Evolutionary conservation across 2,113 vertebrate species (phyloP).

Genomic region (Setophaga petechia): DNA sequence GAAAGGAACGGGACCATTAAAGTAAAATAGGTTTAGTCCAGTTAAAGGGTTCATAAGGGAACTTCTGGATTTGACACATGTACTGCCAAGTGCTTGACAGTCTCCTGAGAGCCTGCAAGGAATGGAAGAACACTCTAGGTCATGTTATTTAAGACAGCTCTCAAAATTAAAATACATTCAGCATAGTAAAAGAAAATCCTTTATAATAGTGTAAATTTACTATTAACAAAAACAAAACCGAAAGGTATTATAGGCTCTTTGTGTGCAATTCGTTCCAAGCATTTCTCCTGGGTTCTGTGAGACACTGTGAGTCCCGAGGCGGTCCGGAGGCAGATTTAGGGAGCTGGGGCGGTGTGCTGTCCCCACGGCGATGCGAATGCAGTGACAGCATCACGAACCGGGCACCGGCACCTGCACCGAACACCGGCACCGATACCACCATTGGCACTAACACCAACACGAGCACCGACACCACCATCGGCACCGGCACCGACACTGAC

Average conservation of each 20-base stretch:
- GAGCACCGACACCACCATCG: no score
- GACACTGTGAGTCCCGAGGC: background rate
- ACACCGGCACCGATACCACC: no score
- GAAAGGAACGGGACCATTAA: background rate
- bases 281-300: background rate
- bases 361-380: background rate
- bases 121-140: background rate
- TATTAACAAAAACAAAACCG: background rate
- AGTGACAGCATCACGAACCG: background rate
- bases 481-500: no score
- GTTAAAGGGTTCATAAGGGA: background rate
- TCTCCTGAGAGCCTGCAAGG: background rate
- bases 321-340: background rate
- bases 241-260: background rate
- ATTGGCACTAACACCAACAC: no score
- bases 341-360: background rate
- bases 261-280: background rate
- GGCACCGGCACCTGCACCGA: no score
- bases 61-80: background rate
- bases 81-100: background rate
- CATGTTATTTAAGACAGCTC: background rate
- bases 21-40: background rate
- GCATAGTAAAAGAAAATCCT: background rate
- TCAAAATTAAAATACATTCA: background rate
- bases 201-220: background rate